Evolutionary conservation across 2,113 vertebrate species (phyloP).

Genomic region (Rana temporaria): DNA sequence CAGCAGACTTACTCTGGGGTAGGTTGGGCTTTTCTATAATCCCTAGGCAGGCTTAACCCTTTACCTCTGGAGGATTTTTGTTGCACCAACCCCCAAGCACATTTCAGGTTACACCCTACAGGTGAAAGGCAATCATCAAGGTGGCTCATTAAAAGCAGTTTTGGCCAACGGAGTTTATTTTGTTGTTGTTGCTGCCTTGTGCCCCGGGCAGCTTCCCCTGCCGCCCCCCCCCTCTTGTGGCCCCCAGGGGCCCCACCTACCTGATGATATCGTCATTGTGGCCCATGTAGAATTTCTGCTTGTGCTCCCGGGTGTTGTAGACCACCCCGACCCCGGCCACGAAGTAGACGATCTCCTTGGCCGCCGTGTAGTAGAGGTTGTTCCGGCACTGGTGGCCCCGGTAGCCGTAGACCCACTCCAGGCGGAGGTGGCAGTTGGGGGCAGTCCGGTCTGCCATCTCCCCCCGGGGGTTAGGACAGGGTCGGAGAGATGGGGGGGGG

Average conservation of each 20-base stretch:
- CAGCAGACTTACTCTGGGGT: not conserved
- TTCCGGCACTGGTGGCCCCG: slow-evolving; percentile 98
- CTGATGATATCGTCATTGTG: slow-evolving; percentile 99
- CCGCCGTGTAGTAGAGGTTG: slow-evolving; percentile 98
- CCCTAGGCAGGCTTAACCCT: not conserved
- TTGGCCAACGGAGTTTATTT: not conserved
- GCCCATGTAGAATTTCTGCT: slow-evolving; percentile 98
- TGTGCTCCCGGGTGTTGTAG: slow-evolving; percentile 96
- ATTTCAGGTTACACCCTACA: not conserved
- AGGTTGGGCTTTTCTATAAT: not conserved
- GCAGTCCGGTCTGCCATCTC: slow-evolving; percentile 96
- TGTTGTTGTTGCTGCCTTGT: too few species aligned
- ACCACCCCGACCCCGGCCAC: slow-evolving; percentile 96
- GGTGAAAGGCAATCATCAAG: not conserved
- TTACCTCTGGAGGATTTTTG: not conserved
- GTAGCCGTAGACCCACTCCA: slow-evolving; percentile 98
- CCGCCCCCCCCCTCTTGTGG: not conserved
- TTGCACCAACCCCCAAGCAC: too few species aligned
- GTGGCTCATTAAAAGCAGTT: not conserved
- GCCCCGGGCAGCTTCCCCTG: not conserved
- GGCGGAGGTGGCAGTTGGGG: slow-evolving; percentile 95
- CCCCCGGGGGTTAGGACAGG: slow-evolving; percentile 32
- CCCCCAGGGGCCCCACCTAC: slow-evolving; percentile 68
- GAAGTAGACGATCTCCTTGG: slow-evolving; percentile 96
- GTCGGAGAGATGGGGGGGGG: not conserved